phyloP scores from a whole-genome alignment of 2,797 vertebrate genomes.

The Meriones psammophilus region DNA sequence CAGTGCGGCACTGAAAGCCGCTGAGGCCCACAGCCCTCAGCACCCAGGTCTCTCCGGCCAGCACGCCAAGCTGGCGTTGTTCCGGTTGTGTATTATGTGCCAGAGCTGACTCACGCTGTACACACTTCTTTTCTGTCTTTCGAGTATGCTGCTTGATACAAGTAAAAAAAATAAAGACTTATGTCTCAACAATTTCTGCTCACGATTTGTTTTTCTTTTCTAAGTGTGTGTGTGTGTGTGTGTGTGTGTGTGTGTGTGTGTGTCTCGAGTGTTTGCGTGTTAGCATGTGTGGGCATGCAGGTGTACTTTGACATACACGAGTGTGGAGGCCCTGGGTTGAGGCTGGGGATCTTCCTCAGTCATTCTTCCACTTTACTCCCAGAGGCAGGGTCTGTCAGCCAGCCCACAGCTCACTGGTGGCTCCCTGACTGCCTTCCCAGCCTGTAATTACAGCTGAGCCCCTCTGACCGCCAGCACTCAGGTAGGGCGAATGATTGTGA shows the following conservation, averaged over 20 bases:
- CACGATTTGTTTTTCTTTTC: neutral
- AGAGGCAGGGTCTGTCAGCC: neutral
- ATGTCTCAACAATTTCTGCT: neutral
- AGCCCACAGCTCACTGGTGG: neutral
- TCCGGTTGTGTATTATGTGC: neutral
- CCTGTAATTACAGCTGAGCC: neutral
- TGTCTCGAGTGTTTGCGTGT: too few species aligned
- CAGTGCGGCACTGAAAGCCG: neutral
- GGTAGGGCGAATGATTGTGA: neutral
- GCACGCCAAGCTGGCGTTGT: neutral
- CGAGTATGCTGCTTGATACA: slow-evolving; percentile 16
- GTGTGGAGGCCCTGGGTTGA: neutral
- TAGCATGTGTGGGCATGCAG: neutral
- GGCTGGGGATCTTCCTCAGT: neutral
- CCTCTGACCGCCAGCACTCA: neutral
- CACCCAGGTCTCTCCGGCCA: neutral
- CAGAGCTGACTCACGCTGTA: neutral
- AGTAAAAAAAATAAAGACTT: slow-evolving; percentile 61
- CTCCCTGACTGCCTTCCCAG: too few species aligned
- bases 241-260: neutral
- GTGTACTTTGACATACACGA: neutral
- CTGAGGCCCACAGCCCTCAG: too few species aligned
- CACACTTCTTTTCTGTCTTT: slow-evolving; percentile 57
- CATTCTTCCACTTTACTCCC: neutral
- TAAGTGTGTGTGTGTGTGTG: neutral